Evolutionary conservation across 2,888 invertebrate species (phyloP).

Genomic region (Sisyra terminalis): DNA sequence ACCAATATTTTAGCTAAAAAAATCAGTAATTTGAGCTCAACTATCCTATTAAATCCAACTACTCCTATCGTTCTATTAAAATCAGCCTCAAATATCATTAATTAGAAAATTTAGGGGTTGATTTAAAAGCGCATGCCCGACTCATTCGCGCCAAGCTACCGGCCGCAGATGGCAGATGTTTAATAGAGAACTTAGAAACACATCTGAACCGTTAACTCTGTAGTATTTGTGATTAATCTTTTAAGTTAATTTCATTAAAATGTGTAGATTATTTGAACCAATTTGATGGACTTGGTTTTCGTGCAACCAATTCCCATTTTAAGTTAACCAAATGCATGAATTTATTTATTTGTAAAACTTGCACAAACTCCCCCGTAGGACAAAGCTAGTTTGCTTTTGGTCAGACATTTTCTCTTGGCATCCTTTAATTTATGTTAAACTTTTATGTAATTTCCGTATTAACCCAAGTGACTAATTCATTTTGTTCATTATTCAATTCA

Average conservation of each 20-base stretch:
- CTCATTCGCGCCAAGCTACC: constrained; percentile 29
- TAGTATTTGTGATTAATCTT: constrained; percentile 3
- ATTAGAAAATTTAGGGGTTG: constrained; percentile 8
- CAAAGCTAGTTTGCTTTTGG: constrained; percentile 9
- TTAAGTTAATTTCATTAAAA: constrained; percentile 1
- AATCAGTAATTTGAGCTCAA: too few relatives aligned
- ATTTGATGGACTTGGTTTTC: constrained; percentile 2
- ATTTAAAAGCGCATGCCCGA: constrained; percentile 20
- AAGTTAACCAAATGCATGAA: neutral
- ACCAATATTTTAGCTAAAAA: neutral
- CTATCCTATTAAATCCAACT: too few relatives aligned
- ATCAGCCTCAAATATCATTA: too few relatives aligned
- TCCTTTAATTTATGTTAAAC: constrained; percentile 1
- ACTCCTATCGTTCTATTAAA: too few relatives aligned
- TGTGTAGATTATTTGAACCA: constrained; percentile 3
- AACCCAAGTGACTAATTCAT: too few relatives aligned
- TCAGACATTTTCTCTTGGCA: constrained; percentile 10
- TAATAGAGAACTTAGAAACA: constrained; percentile 18
- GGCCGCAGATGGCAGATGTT: constrained; percentile 32
- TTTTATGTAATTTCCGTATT: too few relatives aligned
- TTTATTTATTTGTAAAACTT: constrained; percentile 4
- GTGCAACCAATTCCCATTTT: neutral
- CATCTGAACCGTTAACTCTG: constrained; percentile 6
- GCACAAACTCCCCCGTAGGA: constrained; percentile 5
- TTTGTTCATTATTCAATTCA: too few relatives aligned